Percentiles rank a stretch among this genome's conserved stretches.
Conservation (phyloP, 2,888 invertebrate genomes). For the Leucoma salicis region DNA sequence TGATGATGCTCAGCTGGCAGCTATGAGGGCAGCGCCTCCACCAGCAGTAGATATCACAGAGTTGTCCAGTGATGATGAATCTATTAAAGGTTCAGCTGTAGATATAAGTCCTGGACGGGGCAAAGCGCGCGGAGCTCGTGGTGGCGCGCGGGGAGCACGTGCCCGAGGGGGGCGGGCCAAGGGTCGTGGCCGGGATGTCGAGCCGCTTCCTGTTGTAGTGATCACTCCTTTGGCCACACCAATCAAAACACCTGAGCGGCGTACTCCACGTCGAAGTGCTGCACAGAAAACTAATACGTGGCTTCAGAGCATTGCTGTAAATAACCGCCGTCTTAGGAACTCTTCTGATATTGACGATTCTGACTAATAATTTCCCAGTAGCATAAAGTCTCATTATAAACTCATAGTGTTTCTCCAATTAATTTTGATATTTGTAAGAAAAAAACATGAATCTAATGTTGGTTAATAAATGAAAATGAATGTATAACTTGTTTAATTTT, state of each 20-base stretch:
- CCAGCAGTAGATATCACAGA: constrained; percentile 48
- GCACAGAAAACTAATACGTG: constrained; percentile 59
- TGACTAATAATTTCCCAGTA: constrained; percentile 54
- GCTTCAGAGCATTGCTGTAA: constrained; percentile 53
- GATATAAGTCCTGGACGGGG: constrained; percentile 10
- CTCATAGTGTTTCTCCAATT: too few relatives aligned
- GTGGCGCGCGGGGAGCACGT: constrained; percentile 22
- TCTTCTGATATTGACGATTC: constrained; percentile 67
- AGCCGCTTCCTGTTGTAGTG: constrained; percentile 37
- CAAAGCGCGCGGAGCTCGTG: constrained; percentile 14
- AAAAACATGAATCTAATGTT: not conserved
- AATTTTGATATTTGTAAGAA: not conserved
- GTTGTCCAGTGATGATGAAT: constrained; percentile 63
- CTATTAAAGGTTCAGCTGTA: constrained; percentile 25
- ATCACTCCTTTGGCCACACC: constrained; percentile 29
- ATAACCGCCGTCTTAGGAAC: constrained; percentile 44
- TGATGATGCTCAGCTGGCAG: constrained; percentile 51
- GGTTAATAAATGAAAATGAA: not conserved
- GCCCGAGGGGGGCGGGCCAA: constrained; percentile 27
- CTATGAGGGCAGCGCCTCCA: constrained; percentile 38
- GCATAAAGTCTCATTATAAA: too few relatives aligned
- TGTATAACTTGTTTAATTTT: not conserved
- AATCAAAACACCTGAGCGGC: constrained; percentile 53
- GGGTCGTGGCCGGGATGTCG: constrained; percentile 21
- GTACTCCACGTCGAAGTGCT: constrained; percentile 66